Conservation (phyloP, 2,113 vertebrate species). For the Phalacrocorax carbo region DNA sequence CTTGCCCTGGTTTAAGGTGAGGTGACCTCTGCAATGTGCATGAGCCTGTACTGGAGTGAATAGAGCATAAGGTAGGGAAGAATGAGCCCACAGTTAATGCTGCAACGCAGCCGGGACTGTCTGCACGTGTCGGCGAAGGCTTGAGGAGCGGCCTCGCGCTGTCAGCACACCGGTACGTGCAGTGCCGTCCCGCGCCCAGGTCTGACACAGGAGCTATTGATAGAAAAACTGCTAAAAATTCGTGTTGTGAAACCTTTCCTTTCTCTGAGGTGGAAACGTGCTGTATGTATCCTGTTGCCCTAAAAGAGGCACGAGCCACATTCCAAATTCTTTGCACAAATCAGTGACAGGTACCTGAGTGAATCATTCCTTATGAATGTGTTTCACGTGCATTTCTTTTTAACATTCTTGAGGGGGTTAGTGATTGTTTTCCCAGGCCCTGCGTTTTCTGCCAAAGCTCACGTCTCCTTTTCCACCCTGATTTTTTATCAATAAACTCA, state of each 20-base stretch:
- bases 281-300: not conserved
- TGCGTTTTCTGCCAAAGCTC: not conserved
- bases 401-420: not conserved
- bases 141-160: not conserved
- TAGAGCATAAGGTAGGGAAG: not conserved
- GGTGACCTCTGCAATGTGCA: not conserved
- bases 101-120: rapidly evolving
- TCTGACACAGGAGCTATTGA: not conserved
- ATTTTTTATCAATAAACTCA: not conserved
- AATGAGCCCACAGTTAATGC: not conserved
- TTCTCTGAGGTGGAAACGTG: not conserved
- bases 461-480: not conserved
- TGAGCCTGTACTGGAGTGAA: not conserved
- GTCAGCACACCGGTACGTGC: not conserved
- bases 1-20: not conserved
- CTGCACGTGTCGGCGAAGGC: not conserved
- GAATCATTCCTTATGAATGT: not conserved
- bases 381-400: not conserved
- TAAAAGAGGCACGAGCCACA: not conserved
- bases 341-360: not conserved
- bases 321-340: not conserved
- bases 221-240: not conserved
- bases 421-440: not conserved
- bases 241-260: not conserved
- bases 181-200: rapidly evolving